Evolutionary conservation across 2,888 invertebrate species (phyloP), one percentile per base, ranked within the genome.

Genomic region (Agrochola lychnidis): DNA sequence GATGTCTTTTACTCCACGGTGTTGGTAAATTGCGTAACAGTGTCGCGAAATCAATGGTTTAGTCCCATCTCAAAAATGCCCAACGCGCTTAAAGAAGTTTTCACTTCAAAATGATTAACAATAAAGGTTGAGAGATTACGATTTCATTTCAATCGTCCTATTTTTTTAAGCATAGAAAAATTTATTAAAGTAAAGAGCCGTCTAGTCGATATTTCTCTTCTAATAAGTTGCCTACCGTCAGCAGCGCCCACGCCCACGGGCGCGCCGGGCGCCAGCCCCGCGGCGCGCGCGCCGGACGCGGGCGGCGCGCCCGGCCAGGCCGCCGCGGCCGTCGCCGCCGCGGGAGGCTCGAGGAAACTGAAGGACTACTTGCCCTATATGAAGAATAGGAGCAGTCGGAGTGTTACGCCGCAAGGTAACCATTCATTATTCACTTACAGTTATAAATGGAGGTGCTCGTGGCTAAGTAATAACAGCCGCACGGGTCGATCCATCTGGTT

Each of bases 331-430:
- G 22, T 10, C 0, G 42, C 71, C 0, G 36, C 25, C 1, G 53
- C n/a, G 4, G 66, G 66, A 0, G 81, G 51, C 7, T n/a, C 87
- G 5, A 48, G 98, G 30, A 99, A 99, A 91, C 95, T 99, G 56
- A 99, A 99, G 91, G 99, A 99, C 94, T 99, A 98, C 93, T 95
- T 99, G 73, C 98, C 98, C 0, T 98, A 97, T 76, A 98, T 98
- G 97, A 98, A 98, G 90, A 95, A 90, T 45, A 92, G 96, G 71
- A 86, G 80, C 7, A 85, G 91, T 0, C 91, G 94, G 48, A 90
- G 82, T 25, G 83, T 80, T 40, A 90, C 93, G 0, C 94, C 94
- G 1, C 95, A 93, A 89, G 93, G 96, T 96, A 68, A 63, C 1
- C 2, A 30, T 12, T 53, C 0, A 40, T 19, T 53, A 14, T 70